Conservation (phyloP, 2,113 vertebrate species). For the Verasper variegatus region DNA sequence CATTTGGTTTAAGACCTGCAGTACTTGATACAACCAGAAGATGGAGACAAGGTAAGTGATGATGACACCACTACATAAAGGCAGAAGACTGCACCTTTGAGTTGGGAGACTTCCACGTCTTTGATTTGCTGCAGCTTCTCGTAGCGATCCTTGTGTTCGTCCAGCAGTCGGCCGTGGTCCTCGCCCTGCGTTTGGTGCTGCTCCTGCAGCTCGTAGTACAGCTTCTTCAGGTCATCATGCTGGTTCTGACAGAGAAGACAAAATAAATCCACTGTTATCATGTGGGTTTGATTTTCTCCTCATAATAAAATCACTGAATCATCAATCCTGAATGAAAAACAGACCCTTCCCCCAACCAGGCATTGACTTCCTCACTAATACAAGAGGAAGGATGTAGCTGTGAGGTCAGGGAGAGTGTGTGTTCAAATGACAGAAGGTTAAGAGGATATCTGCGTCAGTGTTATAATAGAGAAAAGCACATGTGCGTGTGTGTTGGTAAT, state of each 20-base stretch:
- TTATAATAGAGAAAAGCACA: background rate
- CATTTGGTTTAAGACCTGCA: constrained; percentile 28
- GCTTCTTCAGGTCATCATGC: constrained; percentile 94
- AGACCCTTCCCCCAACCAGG: no score
- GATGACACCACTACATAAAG: background rate
- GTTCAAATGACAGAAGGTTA: background rate
- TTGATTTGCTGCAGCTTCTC: constrained; percentile 90
- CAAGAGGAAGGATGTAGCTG: constrained; percentile 24
- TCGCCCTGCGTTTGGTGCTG: constrained; percentile 89
- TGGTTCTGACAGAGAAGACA: constrained; percentile 85
- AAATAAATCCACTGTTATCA: constrained; percentile 1
- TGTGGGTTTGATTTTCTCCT: background rate
- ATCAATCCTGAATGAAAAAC: background rate
- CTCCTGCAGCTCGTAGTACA: constrained; percentile 90
- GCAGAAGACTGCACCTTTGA: constrained; percentile 87
- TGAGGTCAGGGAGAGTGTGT: background rate
- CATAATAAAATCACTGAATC: background rate
- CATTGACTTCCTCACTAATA: background rate
- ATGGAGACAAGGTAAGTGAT: constrained; percentile 56
- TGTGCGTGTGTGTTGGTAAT: constrained; percentile 12
- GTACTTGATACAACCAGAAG: constrained; percentile 42
- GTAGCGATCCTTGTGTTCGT: constrained; percentile 89
- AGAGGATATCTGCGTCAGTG: background rate
- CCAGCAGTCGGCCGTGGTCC: constrained; percentile 88
- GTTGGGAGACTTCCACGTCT: constrained; percentile 88